Percentiles rank a stretch among this genome's conserved stretches.
phyloP scores from a whole-genome alignment of 2,113 vertebrate genomes.

The Limanda limanda region DNA sequence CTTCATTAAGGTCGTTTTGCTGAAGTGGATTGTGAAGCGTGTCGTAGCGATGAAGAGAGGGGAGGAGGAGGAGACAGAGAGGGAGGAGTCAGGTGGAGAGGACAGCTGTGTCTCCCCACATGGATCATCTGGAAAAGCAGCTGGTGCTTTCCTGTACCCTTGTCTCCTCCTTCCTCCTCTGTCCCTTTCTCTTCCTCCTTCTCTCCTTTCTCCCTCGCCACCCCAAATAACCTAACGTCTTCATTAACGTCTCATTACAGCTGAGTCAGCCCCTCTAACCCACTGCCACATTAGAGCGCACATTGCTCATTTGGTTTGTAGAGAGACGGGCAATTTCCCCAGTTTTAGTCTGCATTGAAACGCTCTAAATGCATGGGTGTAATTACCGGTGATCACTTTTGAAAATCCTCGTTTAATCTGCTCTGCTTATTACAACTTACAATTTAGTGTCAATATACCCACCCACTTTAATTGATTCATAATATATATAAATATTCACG shows the following conservation, averaged over 20 bases:
- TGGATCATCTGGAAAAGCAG: constrained; percentile 75
- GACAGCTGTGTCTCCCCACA: constrained; percentile 57
- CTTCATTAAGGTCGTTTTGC: constrained; percentile 61
- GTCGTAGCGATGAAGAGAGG: neutral
- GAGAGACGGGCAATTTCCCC: neutral
- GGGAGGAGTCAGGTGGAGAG: constrained; percentile 32
- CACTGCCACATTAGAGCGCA: constrained; percentile 39
- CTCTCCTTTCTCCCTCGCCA: constrained; percentile 27
- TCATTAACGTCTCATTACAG: constrained; percentile 74
- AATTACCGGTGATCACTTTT: neutral
- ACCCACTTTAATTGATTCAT: neutral
- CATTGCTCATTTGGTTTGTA: constrained; percentile 30
- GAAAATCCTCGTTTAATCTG: no score
- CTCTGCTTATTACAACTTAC: neutral
- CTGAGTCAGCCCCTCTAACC: constrained; percentile 71
- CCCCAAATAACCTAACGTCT: constrained; percentile 71
- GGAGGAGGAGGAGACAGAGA: constrained; percentile 19
- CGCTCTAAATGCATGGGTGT: neutral
- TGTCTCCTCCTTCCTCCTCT: constrained; percentile 39
- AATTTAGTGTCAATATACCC: neutral
- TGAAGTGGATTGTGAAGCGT: constrained; percentile 36
- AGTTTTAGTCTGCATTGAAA: neutral
- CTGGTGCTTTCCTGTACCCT: constrained; percentile 61
- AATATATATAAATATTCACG: neutral
- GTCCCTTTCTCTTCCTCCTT: constrained; percentile 5